Conservation (phyloP, 2,797 vertebrate genomes). For the Molossus alvarezi region DNA sequence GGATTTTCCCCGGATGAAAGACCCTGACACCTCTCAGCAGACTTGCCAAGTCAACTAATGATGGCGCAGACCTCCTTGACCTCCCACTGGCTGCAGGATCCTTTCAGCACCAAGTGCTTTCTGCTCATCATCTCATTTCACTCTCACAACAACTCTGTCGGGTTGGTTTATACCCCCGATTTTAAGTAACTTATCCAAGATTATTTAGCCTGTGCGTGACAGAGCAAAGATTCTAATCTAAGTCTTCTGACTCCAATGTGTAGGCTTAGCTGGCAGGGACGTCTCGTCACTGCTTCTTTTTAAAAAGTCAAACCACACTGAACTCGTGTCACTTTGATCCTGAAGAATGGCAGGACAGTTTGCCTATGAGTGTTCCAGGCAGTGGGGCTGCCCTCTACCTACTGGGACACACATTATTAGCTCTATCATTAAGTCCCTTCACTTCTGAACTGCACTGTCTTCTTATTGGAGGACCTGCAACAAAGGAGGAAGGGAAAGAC, state of each 20-base stretch:
- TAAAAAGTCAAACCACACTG: neutral
- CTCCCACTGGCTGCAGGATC: neutral
- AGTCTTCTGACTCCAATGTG: neutral
- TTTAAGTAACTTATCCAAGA: constrained; percentile 47
- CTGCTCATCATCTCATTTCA: neutral
- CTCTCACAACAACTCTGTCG: neutral
- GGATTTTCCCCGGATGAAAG: neutral
- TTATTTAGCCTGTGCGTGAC: constrained; percentile 1
- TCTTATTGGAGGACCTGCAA: constrained; percentile 63
- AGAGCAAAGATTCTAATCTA: constrained; percentile 43
- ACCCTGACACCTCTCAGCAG: neutral
- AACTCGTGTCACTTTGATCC: neutral
- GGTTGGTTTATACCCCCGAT: neutral
- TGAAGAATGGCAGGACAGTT: neutral
- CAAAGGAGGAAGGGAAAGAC: constrained; percentile 37
- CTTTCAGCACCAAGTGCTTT: neutral
- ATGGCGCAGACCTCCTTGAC: neutral
- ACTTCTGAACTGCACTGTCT: constrained; percentile 62
- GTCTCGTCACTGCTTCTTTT: neutral
- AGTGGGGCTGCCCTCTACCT: neutral
- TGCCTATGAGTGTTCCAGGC: neutral
- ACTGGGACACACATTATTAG: neutral
- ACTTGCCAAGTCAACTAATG: neutral
- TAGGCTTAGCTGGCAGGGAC: neutral
- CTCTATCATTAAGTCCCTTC: constrained; percentile 8